Evolutionary conservation across 2,797 vertebrate species (phyloP).

Genomic region (Eremophila alpestris): DNA sequence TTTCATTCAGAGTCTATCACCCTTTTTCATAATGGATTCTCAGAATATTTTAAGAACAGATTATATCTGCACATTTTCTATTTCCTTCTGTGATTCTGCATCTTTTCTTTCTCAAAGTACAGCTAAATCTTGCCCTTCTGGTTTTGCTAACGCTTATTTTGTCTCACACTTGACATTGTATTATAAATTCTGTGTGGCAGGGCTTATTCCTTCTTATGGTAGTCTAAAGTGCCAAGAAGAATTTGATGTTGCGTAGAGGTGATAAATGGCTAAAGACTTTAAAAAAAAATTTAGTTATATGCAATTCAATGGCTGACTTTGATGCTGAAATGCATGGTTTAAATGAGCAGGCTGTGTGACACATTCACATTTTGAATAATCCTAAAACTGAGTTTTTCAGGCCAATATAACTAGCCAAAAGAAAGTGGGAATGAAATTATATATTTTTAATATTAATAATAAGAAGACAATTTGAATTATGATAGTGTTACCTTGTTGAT

Average conservation of each 20-base stretch:
- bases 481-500: background rate
- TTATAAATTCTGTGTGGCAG: background rate
- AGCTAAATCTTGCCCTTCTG: background rate
- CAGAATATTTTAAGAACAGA: conserved; percentile 29
- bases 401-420: background rate
- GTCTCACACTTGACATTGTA: background rate
- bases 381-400: background rate
- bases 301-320: background rate
- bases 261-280: background rate
- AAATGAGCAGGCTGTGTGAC: background rate
- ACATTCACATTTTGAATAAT: background rate
- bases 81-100: background rate
- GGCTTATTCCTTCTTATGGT: background rate
- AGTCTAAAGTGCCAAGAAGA: background rate
- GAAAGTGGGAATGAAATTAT: background rate
- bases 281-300: background rate
- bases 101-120: background rate
- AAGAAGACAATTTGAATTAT: background rate
- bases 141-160: conserved; percentile 15
- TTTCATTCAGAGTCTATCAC: conserved; percentile 3
- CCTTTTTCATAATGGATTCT: background rate
- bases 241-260: background rate
- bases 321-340: background rate
- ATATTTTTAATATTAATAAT: background rate
- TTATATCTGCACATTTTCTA: conserved; percentile 27